These are phyloP conservation scores for Thalassoma bifasciatum DNA, from an alignment of 2,113 vertebrate genomes.

Conservation along the genomic window DNA sequence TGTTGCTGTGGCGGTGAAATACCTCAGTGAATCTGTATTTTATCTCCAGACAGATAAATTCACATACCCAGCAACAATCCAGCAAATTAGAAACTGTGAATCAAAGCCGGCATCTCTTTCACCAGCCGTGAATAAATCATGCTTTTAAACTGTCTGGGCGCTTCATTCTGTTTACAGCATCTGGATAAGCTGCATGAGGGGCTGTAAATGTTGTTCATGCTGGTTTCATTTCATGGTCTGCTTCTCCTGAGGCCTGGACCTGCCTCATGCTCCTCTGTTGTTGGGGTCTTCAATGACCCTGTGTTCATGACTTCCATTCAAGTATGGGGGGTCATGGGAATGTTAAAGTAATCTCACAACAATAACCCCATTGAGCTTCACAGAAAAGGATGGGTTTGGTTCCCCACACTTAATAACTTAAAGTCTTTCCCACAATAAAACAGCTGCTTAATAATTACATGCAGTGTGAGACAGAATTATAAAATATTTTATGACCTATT, in stretches of 20 bases:
- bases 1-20: conserved; percentile 30
- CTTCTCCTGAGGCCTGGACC: conserved; percentile 7
- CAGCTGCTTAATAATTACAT: not conserved
- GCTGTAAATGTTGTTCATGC: conserved; percentile 44
- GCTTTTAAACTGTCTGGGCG: not conserved
- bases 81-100: conserved; percentile 4
- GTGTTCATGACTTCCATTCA: conserved; percentile 41
- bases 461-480: too few relatives aligned
- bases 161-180: conserved; percentile 6
- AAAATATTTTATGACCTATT: not conserved
- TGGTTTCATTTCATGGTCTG: conserved; percentile 48
- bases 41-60: not conserved
- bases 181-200: conserved; percentile 8
- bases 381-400: not conserved
- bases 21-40: not conserved
- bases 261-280: conserved; percentile 27
- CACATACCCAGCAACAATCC: not conserved
- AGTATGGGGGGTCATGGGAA: conserved; percentile 32
- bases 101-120: conserved; percentile 23
- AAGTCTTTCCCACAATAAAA: not conserved
- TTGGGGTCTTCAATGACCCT: conserved; percentile 40
- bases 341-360: conserved; percentile 36
- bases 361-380: conserved; percentile 44
- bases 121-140: not conserved
- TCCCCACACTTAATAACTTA: conserved; percentile 10